Conservation (phyloP, 2,113 vertebrate species). For the Trematocara marginatum region DNA sequence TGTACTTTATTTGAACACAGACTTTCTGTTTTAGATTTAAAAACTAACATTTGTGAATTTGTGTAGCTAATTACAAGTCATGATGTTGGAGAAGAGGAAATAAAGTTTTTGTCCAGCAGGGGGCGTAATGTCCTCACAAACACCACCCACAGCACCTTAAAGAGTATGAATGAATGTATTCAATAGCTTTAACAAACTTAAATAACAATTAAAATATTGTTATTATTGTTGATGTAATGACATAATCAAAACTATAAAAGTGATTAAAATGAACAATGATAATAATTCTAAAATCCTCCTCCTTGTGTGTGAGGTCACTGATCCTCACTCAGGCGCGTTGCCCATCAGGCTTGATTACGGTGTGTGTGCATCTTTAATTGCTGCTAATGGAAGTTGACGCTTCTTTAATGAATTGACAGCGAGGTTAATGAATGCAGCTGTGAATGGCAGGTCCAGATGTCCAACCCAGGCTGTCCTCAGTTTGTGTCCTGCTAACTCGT, state of each 20-base stretch:
- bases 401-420: constrained; percentile 22
- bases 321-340: background rate
- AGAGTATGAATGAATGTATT: background rate
- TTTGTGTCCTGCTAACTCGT: background rate
- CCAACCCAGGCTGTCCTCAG: background rate
- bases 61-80: background rate
- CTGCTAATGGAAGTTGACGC: constrained; percentile 20
- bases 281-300: background rate
- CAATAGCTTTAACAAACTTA: background rate
- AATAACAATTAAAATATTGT: background rate
- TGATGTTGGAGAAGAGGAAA: background rate
- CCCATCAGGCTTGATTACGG: constrained; percentile 2
- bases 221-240: background rate
- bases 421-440: constrained; percentile 32
- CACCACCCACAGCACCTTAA: background rate
- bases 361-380: background rate
- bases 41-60: background rate
- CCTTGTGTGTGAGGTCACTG: background rate
- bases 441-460: constrained; percentile 34
- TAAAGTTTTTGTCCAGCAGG: background rate
- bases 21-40: background rate
- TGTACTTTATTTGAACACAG: background rate
- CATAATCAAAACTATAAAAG: background rate
- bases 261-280: background rate
- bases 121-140: background rate